Base-by-base conservation (phyloP, 2,113 vertebrate species). In the Leuciscus idus region DNA sequence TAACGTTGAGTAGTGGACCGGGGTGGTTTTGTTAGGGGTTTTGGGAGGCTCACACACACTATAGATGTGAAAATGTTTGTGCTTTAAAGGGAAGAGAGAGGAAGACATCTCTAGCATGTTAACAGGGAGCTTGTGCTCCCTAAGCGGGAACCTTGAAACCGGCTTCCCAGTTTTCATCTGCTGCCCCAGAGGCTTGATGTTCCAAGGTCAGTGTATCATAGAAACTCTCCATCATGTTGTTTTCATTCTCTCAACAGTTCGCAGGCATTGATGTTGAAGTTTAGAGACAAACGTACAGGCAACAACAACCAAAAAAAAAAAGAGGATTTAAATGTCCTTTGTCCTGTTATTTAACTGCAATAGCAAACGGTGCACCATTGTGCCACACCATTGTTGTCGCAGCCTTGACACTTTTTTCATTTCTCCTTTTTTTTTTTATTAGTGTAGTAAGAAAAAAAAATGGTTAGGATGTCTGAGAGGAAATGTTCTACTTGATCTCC, bases 61-160 rank as follows among this genome's bases (percentile, higher is more conserved):
- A 73, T 73, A 80, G 75, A 73, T 62, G 76, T 72, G 83, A 87
- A 61, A 70, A 48, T 17, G 52, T 86, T 86, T 64, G 75, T 73
- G 82, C 84, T 89, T 86, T 84, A 85, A 89, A 86, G 80, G 84
- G 84, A 89, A 87, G n/a, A 78, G 80, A 84, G 46, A 61, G 30
- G 26, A 55, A 85, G 62, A 21, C 46, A 12, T 82, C 70, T 62
- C 30, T 15, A 75, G 28, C 26, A 19, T 43, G 52, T 85, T 21
- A 50, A 50, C 28, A 15, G 80, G 61, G 64, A 83, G 66, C 7
- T 10, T 36, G 46, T 39, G 28, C 30, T 83, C 30, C 66, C 43
- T 26, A 82, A 33, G 30, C 46, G 12, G 48, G 50, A 73, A 52
- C 62, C 17, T 43, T 62, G 46, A 52, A 52, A 76, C 13, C 46